Percentiles rank a stretch among this genome's conserved stretches.
phyloP scores from a whole-genome alignment of 2,113 vertebrate genomes.

The Chloropsis cyanopogon region DNA sequence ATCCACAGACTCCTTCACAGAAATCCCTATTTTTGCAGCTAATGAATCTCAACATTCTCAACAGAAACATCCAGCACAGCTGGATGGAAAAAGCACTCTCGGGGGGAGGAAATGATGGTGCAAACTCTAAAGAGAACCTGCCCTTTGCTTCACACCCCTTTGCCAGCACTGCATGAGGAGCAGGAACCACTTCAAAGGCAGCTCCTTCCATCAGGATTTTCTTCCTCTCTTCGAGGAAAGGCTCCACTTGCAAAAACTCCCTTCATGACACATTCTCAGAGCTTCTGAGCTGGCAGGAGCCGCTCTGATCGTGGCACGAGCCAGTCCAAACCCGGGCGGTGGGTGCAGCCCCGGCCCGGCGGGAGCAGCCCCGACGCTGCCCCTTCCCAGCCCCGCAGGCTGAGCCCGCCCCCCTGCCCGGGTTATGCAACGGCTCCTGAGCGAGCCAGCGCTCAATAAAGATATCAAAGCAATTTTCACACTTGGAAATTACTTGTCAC shows the following conservation, averaged over 20 bases:
- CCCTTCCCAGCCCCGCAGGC: background rate
- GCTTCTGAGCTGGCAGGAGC: background rate
- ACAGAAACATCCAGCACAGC: background rate
- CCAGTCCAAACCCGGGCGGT: accelerated
- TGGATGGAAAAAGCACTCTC: background rate
- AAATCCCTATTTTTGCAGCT: background rate
- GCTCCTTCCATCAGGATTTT: background rate
- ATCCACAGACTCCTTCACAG: background rate
- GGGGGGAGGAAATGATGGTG: background rate
- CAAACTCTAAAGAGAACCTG: background rate
- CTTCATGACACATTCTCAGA: background rate
- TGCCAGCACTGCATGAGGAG: background rate
- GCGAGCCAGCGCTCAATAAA: background rate
- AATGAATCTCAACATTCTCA: background rate
- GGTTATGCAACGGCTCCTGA: background rate
- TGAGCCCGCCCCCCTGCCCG: accelerated
- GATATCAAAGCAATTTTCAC: constrained; percentile 31
- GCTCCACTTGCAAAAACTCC: background rate
- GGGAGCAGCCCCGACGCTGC: background rate
- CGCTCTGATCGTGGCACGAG: accelerated
- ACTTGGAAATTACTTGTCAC: constrained; percentile 19
- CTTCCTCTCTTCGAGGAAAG: background rate
- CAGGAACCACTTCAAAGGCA: background rate
- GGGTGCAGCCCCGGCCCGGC: background rate
- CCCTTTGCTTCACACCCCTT: background rate